phyloP scores from a whole-genome alignment of 2,888 invertebrate species.

The Lasiommata megera region DNA sequence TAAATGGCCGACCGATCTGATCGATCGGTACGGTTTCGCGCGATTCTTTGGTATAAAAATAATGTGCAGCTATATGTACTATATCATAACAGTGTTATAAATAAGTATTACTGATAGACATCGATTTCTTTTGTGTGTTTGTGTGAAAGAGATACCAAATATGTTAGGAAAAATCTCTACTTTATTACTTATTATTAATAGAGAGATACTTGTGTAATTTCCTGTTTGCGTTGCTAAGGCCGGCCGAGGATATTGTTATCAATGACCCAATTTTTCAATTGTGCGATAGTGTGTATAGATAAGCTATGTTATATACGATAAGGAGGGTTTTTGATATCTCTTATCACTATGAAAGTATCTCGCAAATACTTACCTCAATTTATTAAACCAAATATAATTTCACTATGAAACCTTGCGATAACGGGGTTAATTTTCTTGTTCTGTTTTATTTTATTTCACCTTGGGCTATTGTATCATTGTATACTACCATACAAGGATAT shows the following conservation, averaged over 20 bases:
- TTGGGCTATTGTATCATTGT: no score
- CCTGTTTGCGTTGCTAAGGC: slow-evolving; percentile 5
- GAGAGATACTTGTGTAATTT: neutral
- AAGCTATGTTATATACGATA: slow-evolving; percentile 43
- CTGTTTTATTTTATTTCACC: neutral
- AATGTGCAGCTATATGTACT: no score
- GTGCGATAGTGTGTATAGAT: slow-evolving; percentile 41
- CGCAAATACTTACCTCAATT: slow-evolving; percentile 1
- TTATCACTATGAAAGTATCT: slow-evolving; percentile 12
- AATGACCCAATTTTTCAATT: slow-evolving; percentile 51
- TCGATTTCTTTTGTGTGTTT: neutral
- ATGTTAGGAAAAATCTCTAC: no score
- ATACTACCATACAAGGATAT: no score
- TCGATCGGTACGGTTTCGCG: slow-evolving; percentile 7
- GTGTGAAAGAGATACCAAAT: no score
- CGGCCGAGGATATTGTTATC: slow-evolving; percentile 34
- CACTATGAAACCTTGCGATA: neutral
- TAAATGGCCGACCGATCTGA: neutral
- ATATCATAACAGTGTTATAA: neutral
- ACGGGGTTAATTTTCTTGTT: neutral
- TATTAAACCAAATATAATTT: neutral
- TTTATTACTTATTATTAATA: neutral
- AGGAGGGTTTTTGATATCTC: slow-evolving; percentile 21
- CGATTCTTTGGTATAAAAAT: slow-evolving; percentile 8
- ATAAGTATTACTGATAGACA: no score